Percentiles rank a stretch among this genome's conserved stretches.
phyloP scores from a whole-genome alignment of 2,113 vertebrate genomes.

The Rhinolophus ferrumequinum region DNA sequence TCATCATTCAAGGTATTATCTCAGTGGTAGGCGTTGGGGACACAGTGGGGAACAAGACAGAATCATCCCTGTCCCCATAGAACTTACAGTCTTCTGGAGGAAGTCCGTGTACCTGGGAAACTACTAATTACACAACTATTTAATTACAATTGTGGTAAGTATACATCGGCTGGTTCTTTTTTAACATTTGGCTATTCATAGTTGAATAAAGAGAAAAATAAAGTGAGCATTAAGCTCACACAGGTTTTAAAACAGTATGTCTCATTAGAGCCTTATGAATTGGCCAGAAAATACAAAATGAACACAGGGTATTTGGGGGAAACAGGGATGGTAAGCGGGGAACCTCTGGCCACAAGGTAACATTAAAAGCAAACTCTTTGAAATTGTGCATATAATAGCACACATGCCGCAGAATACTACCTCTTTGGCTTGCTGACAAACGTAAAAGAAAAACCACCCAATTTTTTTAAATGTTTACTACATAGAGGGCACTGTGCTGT shows the following conservation, averaged over 20 bases:
- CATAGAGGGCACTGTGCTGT: not conserved
- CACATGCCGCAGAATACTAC: not conserved
- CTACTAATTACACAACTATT: not conserved
- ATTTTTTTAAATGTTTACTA: not conserved
- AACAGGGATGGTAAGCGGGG: not conserved
- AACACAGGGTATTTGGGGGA: not conserved
- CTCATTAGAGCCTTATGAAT: not conserved
- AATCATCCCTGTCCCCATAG: not conserved
- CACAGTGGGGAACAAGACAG: not conserved
- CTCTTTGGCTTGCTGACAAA: conserved; percentile 21
- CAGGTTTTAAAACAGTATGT: not conserved
- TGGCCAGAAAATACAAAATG: not conserved
- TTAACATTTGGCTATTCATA: not conserved
- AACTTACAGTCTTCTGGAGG: not conserved
- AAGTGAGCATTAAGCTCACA: not conserved
- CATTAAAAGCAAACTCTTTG: conserved; percentile 29
- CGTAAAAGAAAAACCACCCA: not conserved
- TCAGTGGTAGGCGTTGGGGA: not conserved
- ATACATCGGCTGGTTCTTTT: not conserved
- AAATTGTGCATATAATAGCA: not conserved
- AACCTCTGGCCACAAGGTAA: not conserved
- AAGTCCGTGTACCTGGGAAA: not conserved
- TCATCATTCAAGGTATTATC: not conserved
- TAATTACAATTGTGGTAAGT: not conserved
- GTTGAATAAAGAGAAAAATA: not conserved